Conservation (phyloP, 1,140 invertebrate genomes). For the Drosophila kurseongensis region DNA sequence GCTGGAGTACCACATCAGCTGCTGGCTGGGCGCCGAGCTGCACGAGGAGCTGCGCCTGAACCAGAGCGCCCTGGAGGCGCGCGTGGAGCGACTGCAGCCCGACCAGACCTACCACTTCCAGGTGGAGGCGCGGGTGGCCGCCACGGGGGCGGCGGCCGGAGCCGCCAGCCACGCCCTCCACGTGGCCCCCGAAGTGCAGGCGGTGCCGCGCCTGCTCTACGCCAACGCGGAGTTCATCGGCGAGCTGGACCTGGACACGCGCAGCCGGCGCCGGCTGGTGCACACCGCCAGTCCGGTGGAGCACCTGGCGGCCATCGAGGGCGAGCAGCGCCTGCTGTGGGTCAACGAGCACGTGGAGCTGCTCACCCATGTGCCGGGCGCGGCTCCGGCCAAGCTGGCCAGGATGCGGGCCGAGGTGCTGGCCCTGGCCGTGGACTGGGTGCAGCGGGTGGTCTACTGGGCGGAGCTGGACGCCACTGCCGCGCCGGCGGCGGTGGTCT, state of each 20-base stretch:
- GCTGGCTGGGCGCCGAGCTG: constrained; percentile 63
- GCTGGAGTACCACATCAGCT: constrained; percentile 68
- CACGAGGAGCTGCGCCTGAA: constrained; percentile 58
- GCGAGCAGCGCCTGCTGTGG: constrained; percentile 92
- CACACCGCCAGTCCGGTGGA: constrained; percentile 85
- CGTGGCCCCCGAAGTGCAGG: constrained; percentile 87
- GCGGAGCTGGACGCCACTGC: constrained; percentile 86
- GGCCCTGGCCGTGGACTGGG: constrained; percentile 92
- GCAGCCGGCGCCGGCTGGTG: constrained; percentile 79
- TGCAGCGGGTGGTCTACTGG: constrained; percentile 93
- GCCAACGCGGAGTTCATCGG: constrained; percentile 89
- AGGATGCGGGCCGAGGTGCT: constrained; percentile 87
- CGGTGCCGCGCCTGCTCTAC: constrained; percentile 91
- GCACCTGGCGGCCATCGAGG: constrained; percentile 87
- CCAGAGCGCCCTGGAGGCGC: constrained; percentile 55
- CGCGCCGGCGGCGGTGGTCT: constrained; percentile 83
- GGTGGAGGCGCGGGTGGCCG: constrained; percentile 92
- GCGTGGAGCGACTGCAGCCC: constrained; percentile 56
- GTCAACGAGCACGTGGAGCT: constrained; percentile 92
- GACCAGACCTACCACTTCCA: constrained; percentile 88
- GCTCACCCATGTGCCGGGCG: constrained; percentile 87
- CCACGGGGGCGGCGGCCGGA: constrained; percentile 86
- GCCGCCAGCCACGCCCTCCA: constrained; percentile 83
- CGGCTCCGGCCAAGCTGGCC: constrained; percentile 87
- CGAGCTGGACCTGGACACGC: constrained; percentile 90